Evolutionary conservation across 2,888 invertebrate species (phyloP), one percentile per base, ranked within the genome.

Genomic region (Timandra comae): DNA sequence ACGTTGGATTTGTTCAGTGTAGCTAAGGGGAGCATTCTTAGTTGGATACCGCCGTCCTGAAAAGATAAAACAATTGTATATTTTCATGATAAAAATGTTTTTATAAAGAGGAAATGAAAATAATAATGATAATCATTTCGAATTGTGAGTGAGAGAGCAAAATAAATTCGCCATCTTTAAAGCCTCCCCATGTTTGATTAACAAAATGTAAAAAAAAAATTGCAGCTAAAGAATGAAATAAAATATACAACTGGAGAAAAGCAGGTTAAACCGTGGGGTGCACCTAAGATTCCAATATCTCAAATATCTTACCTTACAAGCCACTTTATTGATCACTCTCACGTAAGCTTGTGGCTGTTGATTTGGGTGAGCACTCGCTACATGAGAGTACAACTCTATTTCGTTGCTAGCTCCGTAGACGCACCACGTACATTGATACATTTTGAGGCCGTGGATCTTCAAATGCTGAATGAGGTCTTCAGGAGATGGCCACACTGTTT

Each of bases 361-460:
- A 2, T 64, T 36, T 1, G 88, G 86, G 37, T 89, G 89, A 3
- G 56, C 26, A 2, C 48, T 24, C 0, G 82, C 68, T 0, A 75
- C 59, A 42, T 87, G 87, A 0, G 56, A 50, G 30, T 86, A 43
- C 34, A 86, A 47, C 1, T 67, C 71, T 0, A 33, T 13, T 41
- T 86, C 76, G n/a, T 53, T 64, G 40, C 76, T 74, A 0, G 72
- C 72, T 0, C 85, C 85, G 33, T 55, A 56, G 0, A 74, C 57
- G 37, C 87, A 87, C 67, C 78, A 80, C 0, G 75, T 63, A 45
- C 87, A 87, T 52, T 74, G 84, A 38, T 80, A 84, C 30, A 79
- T 41, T 38, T 63, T 75, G n/a, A 86, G 38, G 0, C 66, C 72
- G 42, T 88, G 88, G 1, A 12, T 26, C 41, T 67, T 72, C 46